These are phyloP conservation scores for Deroptyus accipitrinus DNA, from an alignment of 2,113 vertebrate genomes.

Conservation along the genomic window DNA sequence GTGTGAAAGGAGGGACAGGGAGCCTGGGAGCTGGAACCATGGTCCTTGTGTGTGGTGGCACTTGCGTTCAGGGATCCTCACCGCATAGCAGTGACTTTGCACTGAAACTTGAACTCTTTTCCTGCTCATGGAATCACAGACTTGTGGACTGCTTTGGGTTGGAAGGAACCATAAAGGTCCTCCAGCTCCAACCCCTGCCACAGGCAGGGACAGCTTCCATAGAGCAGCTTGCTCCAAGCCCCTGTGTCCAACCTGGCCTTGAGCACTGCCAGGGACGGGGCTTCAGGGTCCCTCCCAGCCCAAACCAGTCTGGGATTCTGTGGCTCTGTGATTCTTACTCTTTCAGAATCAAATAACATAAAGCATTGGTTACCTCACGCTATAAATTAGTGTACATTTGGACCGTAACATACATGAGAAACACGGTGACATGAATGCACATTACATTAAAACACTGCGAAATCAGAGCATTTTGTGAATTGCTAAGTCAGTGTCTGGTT, in stretches of 20 bases:
- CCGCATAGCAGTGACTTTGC: neutral
- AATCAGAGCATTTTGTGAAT: neutral
- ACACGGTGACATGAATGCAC: rapidly evolving
- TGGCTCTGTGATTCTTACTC: neutral
- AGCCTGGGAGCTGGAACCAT: neutral
- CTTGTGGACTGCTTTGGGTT: no score
- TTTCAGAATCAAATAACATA: neutral
- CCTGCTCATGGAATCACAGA: neutral
- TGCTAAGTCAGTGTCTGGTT: neutral
- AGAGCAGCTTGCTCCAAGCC: neutral
- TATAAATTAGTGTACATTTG: neutral
- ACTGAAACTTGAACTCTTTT: neutral
- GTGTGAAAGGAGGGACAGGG: neutral
- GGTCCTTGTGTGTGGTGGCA: neutral
- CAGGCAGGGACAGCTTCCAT: neutral
- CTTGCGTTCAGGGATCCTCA: no score
- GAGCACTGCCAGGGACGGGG: neutral
- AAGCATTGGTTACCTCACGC: neutral
- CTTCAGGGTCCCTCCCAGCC: neutral
- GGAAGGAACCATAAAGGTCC: no score
- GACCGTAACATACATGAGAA: neutral
- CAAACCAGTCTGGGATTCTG: neutral
- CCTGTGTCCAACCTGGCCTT: neutral
- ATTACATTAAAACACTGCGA: neutral
- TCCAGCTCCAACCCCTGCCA: no score